A percentile compares a stretch with the other conserved stretches of the same genome.
phyloP scores from a whole-genome alignment of 1,140 invertebrate species.

The Drosophila bocqueti region DNA sequence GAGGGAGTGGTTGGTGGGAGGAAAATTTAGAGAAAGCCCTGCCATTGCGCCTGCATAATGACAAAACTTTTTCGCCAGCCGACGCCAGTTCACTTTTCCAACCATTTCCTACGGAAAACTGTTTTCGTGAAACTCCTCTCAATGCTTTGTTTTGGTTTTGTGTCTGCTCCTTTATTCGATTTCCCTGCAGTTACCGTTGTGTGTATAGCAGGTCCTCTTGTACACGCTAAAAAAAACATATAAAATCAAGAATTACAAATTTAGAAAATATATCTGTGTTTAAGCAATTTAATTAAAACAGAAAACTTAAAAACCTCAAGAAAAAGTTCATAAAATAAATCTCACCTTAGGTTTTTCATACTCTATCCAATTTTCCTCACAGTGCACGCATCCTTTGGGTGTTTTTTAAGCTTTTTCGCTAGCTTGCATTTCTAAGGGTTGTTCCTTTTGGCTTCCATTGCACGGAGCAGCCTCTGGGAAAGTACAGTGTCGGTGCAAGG shows the following conservation, averaged over 20 bases:
- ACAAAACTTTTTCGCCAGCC: conserved; percentile 42
- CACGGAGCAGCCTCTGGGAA: conserved; percentile 43
- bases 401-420: conserved; percentile 30
- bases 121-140: not conserved
- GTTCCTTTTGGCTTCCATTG: conserved; percentile 41
- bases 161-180: conserved; percentile 53
- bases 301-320: not conserved
- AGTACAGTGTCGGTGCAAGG: conserved; percentile 59
- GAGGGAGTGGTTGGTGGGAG: conserved; percentile 4
- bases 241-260: too few relatives aligned
- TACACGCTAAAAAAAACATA: not conserved
- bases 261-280: not conserved
- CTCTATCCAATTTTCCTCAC: not conserved
- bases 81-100: conserved; percentile 5
- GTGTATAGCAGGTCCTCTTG: conserved; percentile 18
- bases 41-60: conserved; percentile 54
- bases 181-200: conserved; percentile 51
- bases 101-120: conserved; percentile 17
- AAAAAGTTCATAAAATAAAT: not conserved
- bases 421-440: conserved; percentile 62
- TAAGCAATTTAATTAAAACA: not conserved
- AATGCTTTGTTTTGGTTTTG: conserved; percentile 29
- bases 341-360: rapidly evolving
- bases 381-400: conserved; percentile 21
- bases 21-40: conserved; percentile 20